Evolutionary conservation across 2,888 invertebrate genomes (phyloP), one percentile per base, ranked within the genome.

Genomic region (Machimus atricapillus): DNA sequence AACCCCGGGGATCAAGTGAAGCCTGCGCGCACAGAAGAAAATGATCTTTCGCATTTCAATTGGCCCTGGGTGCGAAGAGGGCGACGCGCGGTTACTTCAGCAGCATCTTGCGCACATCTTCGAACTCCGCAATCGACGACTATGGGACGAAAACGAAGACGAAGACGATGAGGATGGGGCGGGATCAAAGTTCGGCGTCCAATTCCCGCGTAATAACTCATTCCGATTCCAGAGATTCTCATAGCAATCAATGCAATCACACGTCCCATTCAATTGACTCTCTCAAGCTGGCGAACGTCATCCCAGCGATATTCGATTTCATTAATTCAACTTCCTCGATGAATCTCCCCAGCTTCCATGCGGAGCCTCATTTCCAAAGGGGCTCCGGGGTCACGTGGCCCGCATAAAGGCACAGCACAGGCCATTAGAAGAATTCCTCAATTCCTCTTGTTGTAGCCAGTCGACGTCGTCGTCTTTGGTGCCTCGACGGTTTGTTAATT

Each of bases 231-330:
- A 66, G 40, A 83, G 83, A 87, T 88, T 88, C 88, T 86, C 88
- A 87, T 81, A 87, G 85, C 88, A 88, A 88, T 88, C 88, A 88
- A 88, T 88, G 88, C 88, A 88, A 88, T 88, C 88, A 88, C 87
- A 87, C 87, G 87, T 85, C 82, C 86, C 81, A 87, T 87, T 88
- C 85, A 88, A 87, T 88, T 88, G 88, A 88, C 88, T 88, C 79
- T 76, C 37, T 56, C 3, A 5, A 81, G 83, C 83, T 73, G 52
- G 83, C 83, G 43, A 83, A 83, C 83, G 83, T 87, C 87, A 87
- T 87, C 87, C 66, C 77, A 52, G 43, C 82, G 83, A 86, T 87
- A 82, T 87, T 87, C 87, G 86, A 87, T 86, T 87, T 87, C 86
- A 83, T 87, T 87, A 87, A 83, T 87, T 76, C 85, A 82, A 87